Evolutionary conservation across 1,140 invertebrate genomes (phyloP).

Genomic region (Drosophila seguyi): DNA sequence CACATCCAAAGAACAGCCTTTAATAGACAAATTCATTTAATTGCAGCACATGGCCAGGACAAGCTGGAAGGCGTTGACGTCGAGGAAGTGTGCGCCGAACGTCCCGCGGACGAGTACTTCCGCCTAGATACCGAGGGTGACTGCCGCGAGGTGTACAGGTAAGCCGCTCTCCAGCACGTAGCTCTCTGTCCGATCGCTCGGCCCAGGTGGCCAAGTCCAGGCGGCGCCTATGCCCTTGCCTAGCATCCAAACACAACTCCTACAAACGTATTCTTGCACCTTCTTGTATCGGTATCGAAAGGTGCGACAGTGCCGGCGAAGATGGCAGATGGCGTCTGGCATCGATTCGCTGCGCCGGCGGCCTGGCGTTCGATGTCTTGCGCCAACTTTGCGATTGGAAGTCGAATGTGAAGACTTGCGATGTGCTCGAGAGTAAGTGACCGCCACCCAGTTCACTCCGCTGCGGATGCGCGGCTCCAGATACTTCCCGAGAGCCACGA

Average conservation of each 20-base stretch:
- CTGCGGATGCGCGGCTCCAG: constrained; percentile 39
- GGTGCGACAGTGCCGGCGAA: constrained; percentile 95
- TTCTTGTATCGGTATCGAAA: constrained; percentile 84
- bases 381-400: constrained; percentile 98
- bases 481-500: constrained; percentile 58
- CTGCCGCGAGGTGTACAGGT: constrained; percentile 96
- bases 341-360: constrained; percentile 94
- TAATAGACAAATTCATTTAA: background rate
- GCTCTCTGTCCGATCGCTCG: constrained; percentile 32
- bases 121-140: constrained; percentile 93
- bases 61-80: constrained; percentile 89
- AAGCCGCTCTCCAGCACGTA: constrained; percentile 69
- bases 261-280: constrained; percentile 54
- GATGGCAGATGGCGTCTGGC: constrained; percentile 93
- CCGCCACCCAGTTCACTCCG: constrained; percentile 21
- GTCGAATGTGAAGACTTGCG: constrained; percentile 97
- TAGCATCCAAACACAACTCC: constrained; percentile 14
- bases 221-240: background rate
- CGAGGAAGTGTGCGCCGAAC: constrained; percentile 93
- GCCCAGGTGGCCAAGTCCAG: constrained; percentile 8
- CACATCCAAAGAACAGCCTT: background rate
- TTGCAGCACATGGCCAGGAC: constrained; percentile 86
- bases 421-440: constrained; percentile 96
- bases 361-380: constrained; percentile 97
- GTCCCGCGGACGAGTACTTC: constrained; percentile 96